Evolutionary conservation across 2,888 invertebrate genomes (phyloP), one percentile per base, ranked within the genome.

Genomic region (Phortica okadai): DNA sequence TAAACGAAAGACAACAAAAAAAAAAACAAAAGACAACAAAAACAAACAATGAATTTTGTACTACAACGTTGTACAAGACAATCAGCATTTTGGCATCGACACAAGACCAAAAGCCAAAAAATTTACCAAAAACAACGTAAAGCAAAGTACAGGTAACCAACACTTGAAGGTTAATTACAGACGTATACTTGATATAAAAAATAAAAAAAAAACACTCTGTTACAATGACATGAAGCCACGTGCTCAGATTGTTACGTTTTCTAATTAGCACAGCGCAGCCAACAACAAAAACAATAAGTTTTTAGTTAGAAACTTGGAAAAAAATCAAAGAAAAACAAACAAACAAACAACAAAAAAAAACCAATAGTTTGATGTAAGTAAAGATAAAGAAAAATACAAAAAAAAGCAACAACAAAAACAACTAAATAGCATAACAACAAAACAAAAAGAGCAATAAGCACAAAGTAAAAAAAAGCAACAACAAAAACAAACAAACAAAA

Each of bases 331-430:
- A 8, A 66, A 14, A 66, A 42, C 14, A 66, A 41, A 45, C 10
- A 10, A 44, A 44, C 44, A n/a, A 67, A 45, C 8, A 21, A 69
- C 14, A 69, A 45, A 44, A n/a, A 62, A 56, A 25, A 72, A 1
- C 14, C 33, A 72, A 72, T 56, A 56, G 70, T 72, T 72, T 69
- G 70, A 56, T 72, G 70, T 72, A 72, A 72, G 14, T 54, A 33
- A 33, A 72, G 70, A 72, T 72, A 72, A 72, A 54, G 70, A 25
- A 45, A 25, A 69, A 45, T 50, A 45, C 44, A 16, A 69, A 50
- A 50, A 62, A 62, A 16, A 10, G 25, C 62, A 62, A 25, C 1
- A 14, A 56, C 8, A 66, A 11, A 2, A 66, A 11, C 2, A 11
- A 66, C 1, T 11, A 67, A 67, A 42, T 3, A 42, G 42, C 66